Conservation (phyloP, 2,888 invertebrate species). For the Drosophila infuscata region DNA sequence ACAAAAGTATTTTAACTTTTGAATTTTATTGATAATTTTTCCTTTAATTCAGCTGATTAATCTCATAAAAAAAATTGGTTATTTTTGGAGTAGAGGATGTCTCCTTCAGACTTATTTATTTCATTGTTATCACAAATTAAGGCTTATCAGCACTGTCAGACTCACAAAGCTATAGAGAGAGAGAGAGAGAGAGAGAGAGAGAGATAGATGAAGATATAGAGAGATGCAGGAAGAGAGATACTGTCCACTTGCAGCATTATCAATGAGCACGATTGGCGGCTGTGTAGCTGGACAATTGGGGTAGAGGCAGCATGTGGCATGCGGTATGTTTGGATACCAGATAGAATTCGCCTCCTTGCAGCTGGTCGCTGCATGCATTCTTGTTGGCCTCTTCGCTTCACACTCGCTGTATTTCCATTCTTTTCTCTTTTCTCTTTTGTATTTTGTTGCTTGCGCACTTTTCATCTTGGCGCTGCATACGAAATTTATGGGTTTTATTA, state of each 20-base stretch:
- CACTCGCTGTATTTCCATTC: background rate
- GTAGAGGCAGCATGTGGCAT: conserved; percentile 20
- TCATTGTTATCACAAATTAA: conserved; percentile 33
- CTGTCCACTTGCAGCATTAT: conserved; percentile 29
- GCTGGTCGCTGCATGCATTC: conserved; percentile 5
- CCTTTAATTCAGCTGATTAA: background rate
- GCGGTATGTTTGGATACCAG: conserved; percentile 34
- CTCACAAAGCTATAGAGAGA: background rate
- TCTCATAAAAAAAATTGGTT: background rate
- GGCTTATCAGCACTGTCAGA: conserved; percentile 25
- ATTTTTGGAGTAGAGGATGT: background rate
- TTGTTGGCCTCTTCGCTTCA: conserved; percentile 4
- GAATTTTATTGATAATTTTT: background rate
- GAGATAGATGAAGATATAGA: background rate
- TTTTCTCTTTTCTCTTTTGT: conserved; percentile 1
- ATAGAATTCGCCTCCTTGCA: conserved; percentile 22
- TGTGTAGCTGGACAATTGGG: conserved; percentile 2
- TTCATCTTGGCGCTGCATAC: conserved; percentile 69
- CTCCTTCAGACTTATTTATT: background rate
- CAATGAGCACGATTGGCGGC: conserved; percentile 34
- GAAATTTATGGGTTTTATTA: conserved; percentile 80
- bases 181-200: background rate
- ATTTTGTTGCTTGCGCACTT: conserved; percentile 43
- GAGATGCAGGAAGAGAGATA: background rate
- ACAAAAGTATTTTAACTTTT: background rate